Base-by-base conservation (phyloP, 2,113 vertebrate genomes). In the Micromys minutus region DNA sequence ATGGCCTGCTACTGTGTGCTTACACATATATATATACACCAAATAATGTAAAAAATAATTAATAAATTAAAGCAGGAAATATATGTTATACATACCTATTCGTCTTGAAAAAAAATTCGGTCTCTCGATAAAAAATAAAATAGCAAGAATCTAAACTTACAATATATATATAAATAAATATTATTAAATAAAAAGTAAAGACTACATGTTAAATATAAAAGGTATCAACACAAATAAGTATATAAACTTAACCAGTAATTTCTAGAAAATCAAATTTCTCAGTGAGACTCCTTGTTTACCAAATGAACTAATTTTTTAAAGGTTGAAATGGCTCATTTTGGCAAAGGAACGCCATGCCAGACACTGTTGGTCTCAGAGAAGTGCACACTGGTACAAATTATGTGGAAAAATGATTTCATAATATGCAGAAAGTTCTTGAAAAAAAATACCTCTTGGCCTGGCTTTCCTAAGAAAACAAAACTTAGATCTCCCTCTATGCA, bases 401-500 rank as follows among this genome's bases (percentile, higher is more conserved):
- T 29, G 47, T 77, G 31, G 39, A 31, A 92, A 95, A 93, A 95
- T 52, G 86, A 90, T 77, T 93, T 86, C 74, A 92, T 47, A 80
- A 87, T 84, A 55, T 42, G 50, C 19, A 65, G 42, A 90, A 89
- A 95, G 50, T 93, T 36, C 59, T 96, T 93, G 8, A 72, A 87
- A 92, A 45, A 93, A 29, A 63, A 36, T 88, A 77, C 29, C 63
- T 52, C 22, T 19, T n/a, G 26, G 13, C 55, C 47, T 84, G 76
- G 42, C 34, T 94, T 87, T 89, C 26, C 91, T 89, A 79, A 87
- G 26, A 89, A 97, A 95, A 92, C 89, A 74, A 96, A 93, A 95
- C 80, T 95, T 45, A 59, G 15, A 61, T 89, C 29, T 89, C 61
- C 91, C 29, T 97, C 71, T 81, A n/a, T 87, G 47, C 29, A 71